Conservation (phyloP, 2,888 invertebrate species). For the Helleia helle region DNA sequence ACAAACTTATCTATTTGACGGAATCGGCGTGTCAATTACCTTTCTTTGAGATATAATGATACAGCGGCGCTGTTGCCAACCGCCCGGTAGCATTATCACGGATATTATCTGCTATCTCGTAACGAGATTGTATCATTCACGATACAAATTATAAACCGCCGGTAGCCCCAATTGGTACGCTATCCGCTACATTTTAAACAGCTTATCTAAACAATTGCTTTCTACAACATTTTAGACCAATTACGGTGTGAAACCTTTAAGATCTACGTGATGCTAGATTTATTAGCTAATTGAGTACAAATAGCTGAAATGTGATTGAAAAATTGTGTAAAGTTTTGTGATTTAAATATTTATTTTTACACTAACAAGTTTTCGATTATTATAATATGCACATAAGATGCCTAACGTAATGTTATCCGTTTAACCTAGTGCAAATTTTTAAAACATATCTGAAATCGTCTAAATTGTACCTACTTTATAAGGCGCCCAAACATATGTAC, state of each 20-base stretch:
- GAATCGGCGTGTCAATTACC: conserved; percentile 13
- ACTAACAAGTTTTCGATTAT: too few species aligned
- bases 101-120: conserved; percentile 19
- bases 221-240: conserved; percentile 15
- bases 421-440: too few species aligned
- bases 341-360: too few species aligned
- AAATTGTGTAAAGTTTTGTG: too few species aligned
- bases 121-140: conserved; percentile 18
- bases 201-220: conserved; percentile 20
- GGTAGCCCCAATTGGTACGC: conserved; percentile 17
- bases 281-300: too few species aligned
- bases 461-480: too few species aligned
- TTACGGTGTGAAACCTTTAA: conserved; percentile 15
- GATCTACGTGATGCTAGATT: not conserved
- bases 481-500: too few species aligned
- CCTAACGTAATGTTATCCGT: too few species aligned
- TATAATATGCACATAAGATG: too few species aligned
- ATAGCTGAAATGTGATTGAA: not conserved
- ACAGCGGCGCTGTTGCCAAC: conserved; percentile 13
- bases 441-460: too few species aligned
- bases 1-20: conserved; percentile 8
- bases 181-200: conserved; percentile 14
- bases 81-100: conserved; percentile 18
- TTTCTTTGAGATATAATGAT: conserved; percentile 16
- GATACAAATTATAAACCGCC: conserved; percentile 19